Evolutionary conservation across 2,113 vertebrate genomes (phyloP).

Genomic region (Chamaea fasciata): DNA sequence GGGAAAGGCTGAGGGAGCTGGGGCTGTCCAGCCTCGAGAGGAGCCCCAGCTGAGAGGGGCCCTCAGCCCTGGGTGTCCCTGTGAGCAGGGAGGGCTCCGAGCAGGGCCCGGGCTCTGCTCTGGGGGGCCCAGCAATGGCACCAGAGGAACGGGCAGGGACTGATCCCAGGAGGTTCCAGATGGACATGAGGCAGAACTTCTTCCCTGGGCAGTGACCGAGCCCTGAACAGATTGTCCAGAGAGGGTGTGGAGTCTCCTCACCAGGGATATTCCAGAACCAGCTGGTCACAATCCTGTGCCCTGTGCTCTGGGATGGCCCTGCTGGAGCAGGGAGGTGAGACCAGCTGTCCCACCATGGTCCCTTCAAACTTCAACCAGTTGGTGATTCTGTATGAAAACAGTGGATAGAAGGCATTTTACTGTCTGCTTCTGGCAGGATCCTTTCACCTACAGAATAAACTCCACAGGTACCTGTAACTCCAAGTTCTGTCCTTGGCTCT

Average conservation of each 20-base stretch:
- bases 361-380: neutral
- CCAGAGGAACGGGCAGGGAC: neutral
- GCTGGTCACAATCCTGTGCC: neutral
- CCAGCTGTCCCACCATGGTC: accelerated
- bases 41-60: neutral
- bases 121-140: neutral
- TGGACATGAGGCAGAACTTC: neutral
- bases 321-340: neutral
- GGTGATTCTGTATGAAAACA: neutral
- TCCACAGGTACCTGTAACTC: neutral
- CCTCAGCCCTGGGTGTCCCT: neutral
- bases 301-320: neutral
- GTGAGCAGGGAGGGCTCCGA: neutral
- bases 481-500: neutral
- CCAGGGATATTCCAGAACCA: accelerated
- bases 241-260: neutral
- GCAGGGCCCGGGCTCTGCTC: neutral
- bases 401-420: neutral
- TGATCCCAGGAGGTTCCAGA: neutral
- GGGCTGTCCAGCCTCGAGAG: neutral
- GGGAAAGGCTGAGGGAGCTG: neutral
- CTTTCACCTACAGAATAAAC: neutral
- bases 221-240: neutral
- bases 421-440: neutral
- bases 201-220: accelerated